A percentile compares a stretch with the other conserved stretches of the same genome.
phyloP scores from a whole-genome alignment of 2,888 invertebrate genomes.

The Agrypnus murinus region DNA sequence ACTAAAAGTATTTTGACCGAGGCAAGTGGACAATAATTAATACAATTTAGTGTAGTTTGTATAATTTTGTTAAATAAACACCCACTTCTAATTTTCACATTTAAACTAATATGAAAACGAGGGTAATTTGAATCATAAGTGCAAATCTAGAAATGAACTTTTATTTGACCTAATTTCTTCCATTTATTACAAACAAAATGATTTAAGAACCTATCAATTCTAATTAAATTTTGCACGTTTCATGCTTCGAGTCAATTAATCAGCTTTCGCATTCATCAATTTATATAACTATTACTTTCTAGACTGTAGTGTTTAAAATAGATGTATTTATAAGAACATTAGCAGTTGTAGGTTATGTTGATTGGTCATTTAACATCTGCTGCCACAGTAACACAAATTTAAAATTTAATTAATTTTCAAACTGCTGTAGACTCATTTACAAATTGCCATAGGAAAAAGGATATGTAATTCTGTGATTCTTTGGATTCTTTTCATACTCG shows the following conservation, averaged over 20 bases:
- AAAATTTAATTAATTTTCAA: too few species aligned
- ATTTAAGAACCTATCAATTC: neutral
- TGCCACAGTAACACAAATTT: conserved; percentile 12
- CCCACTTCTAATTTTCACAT: too few species aligned
- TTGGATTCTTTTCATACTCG: too few species aligned
- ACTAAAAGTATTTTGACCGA: too few species aligned
- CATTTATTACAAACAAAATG: neutral
- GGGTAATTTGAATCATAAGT: neutral
- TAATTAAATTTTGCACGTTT: conserved; percentile 2
- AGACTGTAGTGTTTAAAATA: neutral
- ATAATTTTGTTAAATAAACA: too few species aligned
- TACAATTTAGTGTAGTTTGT: too few species aligned
- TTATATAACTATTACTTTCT: conserved; percentile 9
- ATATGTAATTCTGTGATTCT: too few species aligned
- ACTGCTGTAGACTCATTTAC: too few species aligned
- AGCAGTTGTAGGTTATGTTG: neutral
- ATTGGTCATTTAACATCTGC: conserved; percentile 4
- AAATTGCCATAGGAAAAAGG: too few species aligned
- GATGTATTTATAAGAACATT: too few species aligned
- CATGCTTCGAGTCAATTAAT: conserved; percentile 12
- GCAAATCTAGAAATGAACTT: neutral
- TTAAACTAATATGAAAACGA: too few species aligned
- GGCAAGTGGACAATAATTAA: too few species aligned
- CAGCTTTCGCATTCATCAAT: conserved; percentile 7
- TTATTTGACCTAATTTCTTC: neutral